These are phyloP conservation scores for Papilio glaucus DNA, from an alignment of 1,140 invertebrate genomes.

Conservation along the genomic window DNA sequence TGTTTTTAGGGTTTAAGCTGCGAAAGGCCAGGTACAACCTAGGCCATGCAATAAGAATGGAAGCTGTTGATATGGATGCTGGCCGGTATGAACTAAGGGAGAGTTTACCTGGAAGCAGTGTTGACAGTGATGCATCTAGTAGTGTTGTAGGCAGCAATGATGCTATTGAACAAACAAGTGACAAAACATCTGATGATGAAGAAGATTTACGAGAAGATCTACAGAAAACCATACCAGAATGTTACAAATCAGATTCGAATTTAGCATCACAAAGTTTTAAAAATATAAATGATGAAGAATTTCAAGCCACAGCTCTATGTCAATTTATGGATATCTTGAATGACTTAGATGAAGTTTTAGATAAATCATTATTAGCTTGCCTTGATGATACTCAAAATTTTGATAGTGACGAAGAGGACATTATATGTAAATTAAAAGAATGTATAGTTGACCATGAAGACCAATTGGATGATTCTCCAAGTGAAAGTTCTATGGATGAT, in stretches of 20 bases:
- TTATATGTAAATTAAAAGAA: conserved; percentile 74
- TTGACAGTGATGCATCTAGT: conserved; percentile 69
- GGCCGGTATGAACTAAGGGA: conserved; percentile 71
- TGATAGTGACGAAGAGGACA: conserved; percentile 76
- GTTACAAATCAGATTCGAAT: conserved; percentile 76
- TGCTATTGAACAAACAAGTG: conserved; percentile 64
- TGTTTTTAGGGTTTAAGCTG: conserved; percentile 69
- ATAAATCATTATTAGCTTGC: conserved; percentile 76
- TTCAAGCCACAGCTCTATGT: conserved; percentile 76
- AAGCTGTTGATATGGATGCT: conserved; percentile 69
- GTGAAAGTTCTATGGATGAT: conserved; percentile 68
- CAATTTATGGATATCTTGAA: conserved; percentile 83
- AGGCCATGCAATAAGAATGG: conserved; percentile 79
- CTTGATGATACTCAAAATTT: conserved; percentile 69
- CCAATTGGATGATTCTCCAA: conserved; percentile 51
- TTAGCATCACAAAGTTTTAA: conserved; percentile 71
- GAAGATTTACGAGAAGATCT: conserved; percentile 75
- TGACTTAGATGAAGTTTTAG: conserved; percentile 81
- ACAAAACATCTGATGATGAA: conserved; percentile 69
- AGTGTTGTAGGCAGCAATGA: conserved; percentile 68
- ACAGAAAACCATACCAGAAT: conserved; percentile 74
- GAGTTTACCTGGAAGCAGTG: conserved; percentile 65
- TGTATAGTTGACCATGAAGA: conserved; percentile 59
- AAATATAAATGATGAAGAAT: conserved; percentile 76
- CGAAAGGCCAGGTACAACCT: conserved; percentile 71